Base-by-base conservation (phyloP, 2,797 vertebrate genomes). In the Australoheros facetus region DNA sequence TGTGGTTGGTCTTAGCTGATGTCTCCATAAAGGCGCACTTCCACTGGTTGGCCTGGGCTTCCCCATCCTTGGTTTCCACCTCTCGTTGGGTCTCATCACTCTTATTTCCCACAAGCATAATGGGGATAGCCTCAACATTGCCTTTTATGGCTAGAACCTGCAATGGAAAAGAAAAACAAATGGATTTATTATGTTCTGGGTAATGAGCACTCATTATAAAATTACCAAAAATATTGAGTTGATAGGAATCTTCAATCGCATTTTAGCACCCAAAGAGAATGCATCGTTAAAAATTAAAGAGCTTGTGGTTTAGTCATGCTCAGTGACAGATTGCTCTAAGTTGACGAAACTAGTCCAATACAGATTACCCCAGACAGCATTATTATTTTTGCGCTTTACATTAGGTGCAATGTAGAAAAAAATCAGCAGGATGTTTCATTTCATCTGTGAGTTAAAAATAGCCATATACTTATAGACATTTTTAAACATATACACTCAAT, bases 11-110 rank as follows among this genome's bases (percentile, higher is more conserved):
- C 95, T 99, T 99, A 94, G 98, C 98, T 0, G 98, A 99, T 17
- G 98, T 99, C 94, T 99, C 98, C 97, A 99, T 99, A 94, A 99
- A 99, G 90, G 97, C 97, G 87, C 98, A 99, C 83, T 98, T 98
- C 98, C 98, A 99, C 90, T 96, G 95, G 93, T 95, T 96, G 80
- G 98, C 97, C 95, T 98, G 77, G 3, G 97, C 97, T 87, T 98
- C 97, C 0, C 97, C 97, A 7, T 98, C 97, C 71, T 95, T 94
- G 56, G 97, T 97, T 90, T 98, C 96, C 93, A 99, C 97, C 93
- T 99, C 98, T 26, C 98, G 95, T 92, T 96, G 97, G 42, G 97
- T 97, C 93, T 99, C 98, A 6, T 99, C 98, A 0, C 97, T 98
- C 94, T 99, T 99, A 95, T 99, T 99, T 70, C 97, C 98, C 83